phyloP scores from a whole-genome alignment of 2,888 invertebrate species.

The Ceriagrion tenellum region DNA sequence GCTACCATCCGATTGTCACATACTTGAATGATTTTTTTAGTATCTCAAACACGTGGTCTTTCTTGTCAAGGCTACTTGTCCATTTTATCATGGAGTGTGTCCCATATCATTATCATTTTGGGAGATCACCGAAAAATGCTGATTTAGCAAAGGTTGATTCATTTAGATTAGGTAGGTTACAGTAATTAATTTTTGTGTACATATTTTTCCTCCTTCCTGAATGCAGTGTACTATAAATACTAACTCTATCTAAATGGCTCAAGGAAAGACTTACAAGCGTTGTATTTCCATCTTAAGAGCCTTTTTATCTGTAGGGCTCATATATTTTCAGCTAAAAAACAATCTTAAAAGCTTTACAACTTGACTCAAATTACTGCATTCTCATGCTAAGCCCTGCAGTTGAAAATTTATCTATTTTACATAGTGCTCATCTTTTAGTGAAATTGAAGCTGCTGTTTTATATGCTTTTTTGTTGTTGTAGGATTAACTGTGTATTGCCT shows the following conservation, averaged over 20 bases:
- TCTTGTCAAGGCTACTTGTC: slow-evolving; percentile 1
- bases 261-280: background rate
- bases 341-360: background rate
- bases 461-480: background rate
- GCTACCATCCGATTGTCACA: background rate
- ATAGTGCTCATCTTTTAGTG: slow-evolving; percentile 4
- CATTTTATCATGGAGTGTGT: background rate
- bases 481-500: slow-evolving; percentile 18
- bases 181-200: slow-evolving; percentile 35
- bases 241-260: background rate
- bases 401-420: background rate
- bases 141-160: background rate
- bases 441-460: background rate
- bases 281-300: background rate
- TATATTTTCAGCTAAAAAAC: background rate
- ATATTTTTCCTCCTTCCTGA: slow-evolving; percentile 26
- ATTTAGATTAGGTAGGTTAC: slow-evolving; percentile 45
- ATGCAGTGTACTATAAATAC: background rate
- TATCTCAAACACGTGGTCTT: slow-evolving; percentile 15
- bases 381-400: background rate
- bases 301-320: background rate
- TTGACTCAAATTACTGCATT: background rate
- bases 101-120: slow-evolving; percentile 37
- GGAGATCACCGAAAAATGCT: slow-evolving; percentile 9
- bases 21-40: background rate